These are phyloP conservation scores for Odontamblyopus lacepedii DNA, from an alignment of 2,797 vertebrate species.

Conservation along the genomic window DNA sequence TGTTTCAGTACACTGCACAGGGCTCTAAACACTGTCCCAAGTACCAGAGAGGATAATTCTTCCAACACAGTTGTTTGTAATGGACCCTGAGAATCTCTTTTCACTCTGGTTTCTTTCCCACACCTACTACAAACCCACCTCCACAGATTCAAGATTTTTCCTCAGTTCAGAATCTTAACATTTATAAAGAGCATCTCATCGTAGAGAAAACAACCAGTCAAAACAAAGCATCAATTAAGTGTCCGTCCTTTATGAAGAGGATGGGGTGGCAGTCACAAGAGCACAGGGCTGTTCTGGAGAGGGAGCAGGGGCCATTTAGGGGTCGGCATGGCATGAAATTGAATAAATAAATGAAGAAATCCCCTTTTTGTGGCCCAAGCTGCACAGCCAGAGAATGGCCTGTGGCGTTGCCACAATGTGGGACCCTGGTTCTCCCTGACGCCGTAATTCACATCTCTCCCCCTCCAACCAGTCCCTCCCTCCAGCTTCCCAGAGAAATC, in stretches of 20 bases:
- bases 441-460: slow-evolving; percentile 84
- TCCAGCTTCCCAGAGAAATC: slow-evolving; percentile 68
- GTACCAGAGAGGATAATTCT: slow-evolving; percentile 1
- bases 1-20: not conserved
- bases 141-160: slow-evolving; percentile 54
- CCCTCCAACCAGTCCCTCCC: slow-evolving; percentile 48
- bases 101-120: slow-evolving; percentile 67
- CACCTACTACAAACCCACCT: slow-evolving; percentile 59
- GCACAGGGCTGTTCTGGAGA: slow-evolving; percentile 62
- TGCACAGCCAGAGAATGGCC: slow-evolving; percentile 84
- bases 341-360: slow-evolving; percentile 87
- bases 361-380: slow-evolving; percentile 82
- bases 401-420: slow-evolving; percentile 63
- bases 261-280: slow-evolving; percentile 60
- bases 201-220: slow-evolving; percentile 62
- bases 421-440: slow-evolving; percentile 67
- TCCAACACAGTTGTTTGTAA: slow-evolving; percentile 53
- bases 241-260: slow-evolving; percentile 50
- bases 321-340: slow-evolving; percentile 78
- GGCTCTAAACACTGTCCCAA: not conserved
- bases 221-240: slow-evolving; percentile 68
- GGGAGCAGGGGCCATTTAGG: slow-evolving; percentile 73
- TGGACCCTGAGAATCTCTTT: slow-evolving; percentile 53
- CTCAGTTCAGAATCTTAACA: slow-evolving; percentile 53
- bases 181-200: slow-evolving; percentile 35